Base-by-base conservation (phyloP, 1,140 invertebrate species). In the Dinothrombium tinctorium region DNA sequence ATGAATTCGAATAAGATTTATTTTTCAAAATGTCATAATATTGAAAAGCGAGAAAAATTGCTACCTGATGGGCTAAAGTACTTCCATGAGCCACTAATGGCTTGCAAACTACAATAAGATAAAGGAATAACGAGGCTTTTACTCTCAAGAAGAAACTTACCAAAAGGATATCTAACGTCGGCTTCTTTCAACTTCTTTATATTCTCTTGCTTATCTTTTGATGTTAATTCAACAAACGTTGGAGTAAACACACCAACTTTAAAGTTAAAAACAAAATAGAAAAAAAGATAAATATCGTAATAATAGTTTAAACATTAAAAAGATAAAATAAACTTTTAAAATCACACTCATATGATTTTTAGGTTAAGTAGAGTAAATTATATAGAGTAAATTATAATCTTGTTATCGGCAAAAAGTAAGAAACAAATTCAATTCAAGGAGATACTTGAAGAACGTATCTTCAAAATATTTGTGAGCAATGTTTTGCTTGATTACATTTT, bases 161-260 rank as follows among this genome's bases (percentile, higher is more conserved):
- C 63, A 53, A 83, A 70, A 44, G 77, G 78, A 61, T 71, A 83
- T 33, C 63, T 68, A 31, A 81, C 68, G 41, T 64, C 60, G 41
- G 69, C 63, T 46, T 59, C 55, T 52, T 66, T 63, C 43, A 82
- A 58, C 43, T 66, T 59, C 14, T 58, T 51, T 33, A 66, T 56
- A 57, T 76, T 76, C 47, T 66, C 65, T 25, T 60, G 52, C 20
- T 62, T 46, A 57, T 71, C 63, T 43, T 56, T 65, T 14, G 71
- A 69, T 40, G 68, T 71, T 22, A 87, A 66, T 57, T 79, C 71
- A 22, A 79, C 75, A 65, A 83, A 87, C 33, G 72, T 67, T 41
- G 82, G 83, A 42, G 74, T 78, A 54, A 82, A 83, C 42, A 83
- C 65, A 57, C 47, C 52, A 38, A 63, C 74, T 78, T 59, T 33